phyloP scores from a whole-genome alignment of 2,888 invertebrate species.

The Rhodophaea formosa region DNA sequence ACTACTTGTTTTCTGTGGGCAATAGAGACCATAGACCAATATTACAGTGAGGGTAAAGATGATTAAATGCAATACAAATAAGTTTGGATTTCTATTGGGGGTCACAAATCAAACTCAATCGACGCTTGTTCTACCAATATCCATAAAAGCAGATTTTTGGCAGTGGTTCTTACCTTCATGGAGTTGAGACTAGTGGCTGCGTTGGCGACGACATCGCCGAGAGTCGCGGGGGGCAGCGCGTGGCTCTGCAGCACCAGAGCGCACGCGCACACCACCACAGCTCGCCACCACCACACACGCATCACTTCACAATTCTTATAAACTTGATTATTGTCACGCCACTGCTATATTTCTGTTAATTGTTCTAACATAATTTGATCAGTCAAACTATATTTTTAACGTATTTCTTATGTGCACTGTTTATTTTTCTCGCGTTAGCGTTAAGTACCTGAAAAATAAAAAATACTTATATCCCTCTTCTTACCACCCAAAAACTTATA shows the following conservation, averaged over 20 bases:
- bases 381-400: neutral
- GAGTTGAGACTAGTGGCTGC: conserved; percentile 75
- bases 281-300: conserved; percentile 61
- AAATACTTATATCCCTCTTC: no score
- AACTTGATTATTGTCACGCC: neutral
- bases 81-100: no score
- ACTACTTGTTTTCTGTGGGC: no score
- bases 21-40: no score
- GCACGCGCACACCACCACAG: conserved; percentile 53
- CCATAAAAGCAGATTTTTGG: no score
- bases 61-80: no score
- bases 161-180: conserved; percentile 66
- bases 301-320: conserved; percentile 29
- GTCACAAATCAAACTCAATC: no score
- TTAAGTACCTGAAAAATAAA: neutral
- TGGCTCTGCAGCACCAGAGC: conserved; percentile 52
- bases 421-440: neutral
- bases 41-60: no score
- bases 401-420: neutral
- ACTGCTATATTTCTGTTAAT: conserved; percentile 1
- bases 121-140: no score
- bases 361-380: neutral
- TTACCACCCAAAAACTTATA: no score
- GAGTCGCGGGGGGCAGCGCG: conserved; percentile 71
- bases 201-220: conserved; percentile 74